Conservation (phyloP, 2,113 vertebrate species). For the Trematocara marginatum region DNA sequence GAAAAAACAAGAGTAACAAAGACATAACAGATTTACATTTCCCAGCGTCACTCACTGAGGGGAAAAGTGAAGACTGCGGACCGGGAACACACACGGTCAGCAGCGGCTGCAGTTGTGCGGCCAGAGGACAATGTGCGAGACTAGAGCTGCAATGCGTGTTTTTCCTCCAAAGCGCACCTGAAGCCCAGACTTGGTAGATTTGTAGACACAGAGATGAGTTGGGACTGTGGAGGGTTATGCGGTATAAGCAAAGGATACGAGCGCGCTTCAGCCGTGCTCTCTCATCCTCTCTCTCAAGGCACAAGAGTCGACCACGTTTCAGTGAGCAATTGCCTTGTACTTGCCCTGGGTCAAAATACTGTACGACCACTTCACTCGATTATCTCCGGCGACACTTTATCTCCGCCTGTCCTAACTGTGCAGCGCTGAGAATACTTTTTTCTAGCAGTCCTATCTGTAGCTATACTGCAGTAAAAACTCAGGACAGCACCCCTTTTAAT, state of each 20-base stretch:
- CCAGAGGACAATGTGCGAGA: conserved; percentile 33
- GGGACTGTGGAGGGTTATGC: conserved; percentile 5
- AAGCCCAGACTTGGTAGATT: conserved; percentile 31
- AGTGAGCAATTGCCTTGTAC: background rate
- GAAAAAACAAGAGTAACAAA: background rate
- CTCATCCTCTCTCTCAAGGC: background rate
- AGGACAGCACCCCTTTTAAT: background rate
- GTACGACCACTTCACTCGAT: background rate
- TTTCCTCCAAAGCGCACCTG: conserved; percentile 51
- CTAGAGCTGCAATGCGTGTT: conserved; percentile 70
- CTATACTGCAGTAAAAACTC: background rate
- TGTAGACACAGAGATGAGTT: conserved; percentile 18
- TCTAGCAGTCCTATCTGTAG: background rate
- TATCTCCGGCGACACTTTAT: conserved; percentile 12
- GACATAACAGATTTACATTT: conserved; percentile 17
- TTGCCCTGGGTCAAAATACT: background rate
- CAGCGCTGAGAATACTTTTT: conserved; percentile 40
- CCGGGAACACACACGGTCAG: background rate
- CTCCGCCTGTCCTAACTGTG: background rate
- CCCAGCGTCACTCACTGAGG: background rate
- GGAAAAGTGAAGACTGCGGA: conserved; percentile 42
- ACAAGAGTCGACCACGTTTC: background rate
- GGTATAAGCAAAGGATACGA: background rate
- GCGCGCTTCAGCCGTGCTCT: background rate
- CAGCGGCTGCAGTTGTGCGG: conserved; percentile 36